phyloP scores from a whole-genome alignment of 92 coral and sea anemone species.

The Palythoa caribaeorum region DNA sequence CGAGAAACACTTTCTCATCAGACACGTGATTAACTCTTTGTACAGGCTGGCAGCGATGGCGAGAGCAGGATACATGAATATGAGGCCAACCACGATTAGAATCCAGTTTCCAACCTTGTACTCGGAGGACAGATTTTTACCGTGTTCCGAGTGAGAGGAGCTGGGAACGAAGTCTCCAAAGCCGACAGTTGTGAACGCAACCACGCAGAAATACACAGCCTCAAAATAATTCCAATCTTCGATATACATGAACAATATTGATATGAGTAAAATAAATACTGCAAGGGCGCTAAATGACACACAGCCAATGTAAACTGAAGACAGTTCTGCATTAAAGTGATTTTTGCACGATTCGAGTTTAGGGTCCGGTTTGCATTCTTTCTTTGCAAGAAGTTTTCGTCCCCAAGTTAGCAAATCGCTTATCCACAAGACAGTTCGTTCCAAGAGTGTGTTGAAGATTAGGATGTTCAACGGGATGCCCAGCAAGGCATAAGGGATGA shows the following conservation, averaged over 20 bases:
- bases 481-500: conserved; percentile 68
- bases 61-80: conserved; percentile 68
- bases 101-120: conserved; percentile 72
- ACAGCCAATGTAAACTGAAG: conserved; percentile 39
- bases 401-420: conserved; percentile 32
- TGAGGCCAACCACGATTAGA: conserved; percentile 57
- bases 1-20: conserved; percentile 5
- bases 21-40: conserved; percentile 43
- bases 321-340: conserved; percentile 35
- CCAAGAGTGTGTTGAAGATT: conserved; percentile 67
- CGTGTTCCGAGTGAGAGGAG: conserved; percentile 43
- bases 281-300: conserved; percentile 40
- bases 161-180: conserved; percentile 78
- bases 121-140: conserved; percentile 57
- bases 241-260: conserved; percentile 59
- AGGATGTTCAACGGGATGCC: conserved; percentile 73
- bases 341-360: not conserved
- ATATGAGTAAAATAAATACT: conserved; percentile 24
- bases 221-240: conserved; percentile 68
- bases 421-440: conserved; percentile 58
- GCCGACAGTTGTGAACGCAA: conserved; percentile 72
- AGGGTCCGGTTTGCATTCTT: not conserved
- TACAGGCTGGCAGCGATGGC: conserved; percentile 67
- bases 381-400: conserved; percentile 20
- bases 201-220: conserved; percentile 68